These are phyloP conservation scores for Takifugu bimaculatus DNA, from an alignment of 2,113 vertebrate genomes.

Conservation along the genomic window DNA sequence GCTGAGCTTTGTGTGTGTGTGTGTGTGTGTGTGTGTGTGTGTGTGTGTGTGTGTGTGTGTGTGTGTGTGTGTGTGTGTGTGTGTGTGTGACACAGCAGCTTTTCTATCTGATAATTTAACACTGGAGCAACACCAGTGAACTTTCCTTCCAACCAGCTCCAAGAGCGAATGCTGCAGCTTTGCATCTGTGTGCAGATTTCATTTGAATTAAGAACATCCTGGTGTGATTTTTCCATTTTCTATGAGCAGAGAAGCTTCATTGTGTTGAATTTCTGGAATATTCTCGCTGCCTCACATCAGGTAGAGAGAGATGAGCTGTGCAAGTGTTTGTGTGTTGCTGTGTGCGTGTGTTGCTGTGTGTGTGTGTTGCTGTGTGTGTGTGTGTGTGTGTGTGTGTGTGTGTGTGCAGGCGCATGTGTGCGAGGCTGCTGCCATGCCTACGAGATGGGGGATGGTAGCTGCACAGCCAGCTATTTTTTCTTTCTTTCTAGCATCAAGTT, in stretches of 20 bases:
- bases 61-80: no score
- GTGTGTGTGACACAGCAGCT: constrained; percentile 10
- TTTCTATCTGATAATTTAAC: constrained; percentile 32
- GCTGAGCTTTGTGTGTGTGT: no score
- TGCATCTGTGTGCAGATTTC: constrained; percentile 26
- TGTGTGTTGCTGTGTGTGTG: constrained; percentile 31
- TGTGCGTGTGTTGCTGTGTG: constrained; percentile 14
- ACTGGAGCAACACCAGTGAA: constrained; percentile 25
- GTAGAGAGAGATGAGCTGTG: constrained; percentile 56
- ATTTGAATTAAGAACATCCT: constrained; percentile 33
- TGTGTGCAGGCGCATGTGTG: constrained; percentile 53
- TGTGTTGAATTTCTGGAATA: constrained; percentile 70
- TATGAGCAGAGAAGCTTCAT: constrained; percentile 47
- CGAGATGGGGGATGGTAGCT: constrained; percentile 70
- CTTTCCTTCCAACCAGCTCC: not conserved
- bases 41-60: no score
- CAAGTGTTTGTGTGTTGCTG: constrained; percentile 17
- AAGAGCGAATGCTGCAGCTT: constrained; percentile 24
- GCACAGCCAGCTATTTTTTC: constrained; percentile 70
- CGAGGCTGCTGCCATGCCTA: constrained; percentile 71
- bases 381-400: constrained; percentile 27
- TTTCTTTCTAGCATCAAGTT: constrained; percentile 70
- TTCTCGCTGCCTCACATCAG: constrained; percentile 67
- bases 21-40: no score
- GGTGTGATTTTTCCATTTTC: constrained; percentile 29